A percentile compares a stretch with the other conserved stretches of the same genome.
phyloP scores from a whole-genome alignment of 2,888 invertebrate genomes.

The Syritta pipiens region DNA sequence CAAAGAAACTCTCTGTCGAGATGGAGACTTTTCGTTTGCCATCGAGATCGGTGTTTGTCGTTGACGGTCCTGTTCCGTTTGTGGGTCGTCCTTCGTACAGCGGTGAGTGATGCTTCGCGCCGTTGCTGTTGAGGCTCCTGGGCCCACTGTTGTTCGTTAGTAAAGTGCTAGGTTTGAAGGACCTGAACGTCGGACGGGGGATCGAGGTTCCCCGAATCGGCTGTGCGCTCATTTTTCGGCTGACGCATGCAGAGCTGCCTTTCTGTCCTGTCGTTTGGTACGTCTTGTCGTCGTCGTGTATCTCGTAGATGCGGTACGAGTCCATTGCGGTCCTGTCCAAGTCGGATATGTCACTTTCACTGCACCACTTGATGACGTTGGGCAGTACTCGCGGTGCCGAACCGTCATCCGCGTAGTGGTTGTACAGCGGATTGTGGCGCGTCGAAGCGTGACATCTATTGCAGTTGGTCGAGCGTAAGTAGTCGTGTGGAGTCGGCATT shows the following conservation, averaged over 20 bases:
- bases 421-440: constrained; percentile 77
- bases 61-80: constrained; percentile 20
- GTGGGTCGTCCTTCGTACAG: constrained; percentile 54
- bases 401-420: constrained; percentile 75
- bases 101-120: constrained; percentile 55
- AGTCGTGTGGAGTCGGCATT: constrained; percentile 52
- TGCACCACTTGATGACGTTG: constrained; percentile 77
- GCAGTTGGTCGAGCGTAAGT: constrained; percentile 72
- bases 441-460: constrained; percentile 77
- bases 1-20: constrained; percentile 78
- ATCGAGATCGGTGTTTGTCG: constrained; percentile 58
- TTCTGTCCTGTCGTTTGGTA: constrained; percentile 31
- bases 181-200: constrained; percentile 53
- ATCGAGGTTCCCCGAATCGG: constrained; percentile 55
- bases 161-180: constrained; percentile 60
- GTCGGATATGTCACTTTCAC: constrained; percentile 77
- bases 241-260: too few relatives aligned
- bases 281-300: constrained; percentile 60
- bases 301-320: constrained; percentile 50
- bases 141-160: constrained; percentile 63
- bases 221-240: constrained; percentile 56
- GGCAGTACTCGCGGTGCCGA: constrained; percentile 52
- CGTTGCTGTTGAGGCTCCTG: constrained; percentile 48
- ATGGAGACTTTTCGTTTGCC: constrained; percentile 75
- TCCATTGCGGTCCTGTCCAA: constrained; percentile 69